phyloP scores from a whole-genome alignment of 1,140 invertebrate species.

The Euschistus heros region DNA sequence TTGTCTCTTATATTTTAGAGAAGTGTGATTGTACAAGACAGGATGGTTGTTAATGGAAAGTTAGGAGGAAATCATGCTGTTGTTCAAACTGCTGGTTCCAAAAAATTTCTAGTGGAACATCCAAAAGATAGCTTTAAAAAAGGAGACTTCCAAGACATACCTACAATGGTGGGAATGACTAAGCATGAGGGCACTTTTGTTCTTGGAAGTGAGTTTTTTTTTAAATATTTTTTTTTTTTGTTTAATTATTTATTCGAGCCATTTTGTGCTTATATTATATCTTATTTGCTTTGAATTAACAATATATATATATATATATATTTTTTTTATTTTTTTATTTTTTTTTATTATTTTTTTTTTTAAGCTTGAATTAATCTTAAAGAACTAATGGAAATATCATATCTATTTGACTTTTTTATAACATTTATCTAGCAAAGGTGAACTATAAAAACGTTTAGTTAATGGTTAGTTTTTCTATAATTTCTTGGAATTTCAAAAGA shows the following conservation, averaged over 20 bases:
- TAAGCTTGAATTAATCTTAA: too few relatives aligned
- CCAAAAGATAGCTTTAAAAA: conserved; percentile 26
- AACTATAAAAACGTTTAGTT: too few relatives aligned
- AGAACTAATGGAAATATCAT: too few relatives aligned
- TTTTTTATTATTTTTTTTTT: neutral
- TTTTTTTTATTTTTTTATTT: conserved; percentile 14
- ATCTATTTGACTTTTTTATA: too few relatives aligned
- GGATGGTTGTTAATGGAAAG: conserved; percentile 26
- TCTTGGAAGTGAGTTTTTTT: conserved; percentile 29
- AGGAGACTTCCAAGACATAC: conserved; percentile 29
- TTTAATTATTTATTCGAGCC: neutral
- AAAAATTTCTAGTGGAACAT: conserved; percentile 28
- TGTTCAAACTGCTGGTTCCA: conserved; percentile 26
- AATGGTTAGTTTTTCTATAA: too few relatives aligned
- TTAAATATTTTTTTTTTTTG: neutral
- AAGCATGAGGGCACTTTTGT: conserved; percentile 32
- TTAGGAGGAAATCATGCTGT: conserved; percentile 31
- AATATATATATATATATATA: too few relatives aligned
- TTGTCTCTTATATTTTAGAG: conserved; percentile 14
- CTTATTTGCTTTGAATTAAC: conserved; percentile 7
- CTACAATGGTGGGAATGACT: conserved; percentile 31
- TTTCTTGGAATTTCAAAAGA: too few relatives aligned
- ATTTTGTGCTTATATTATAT: too few relatives aligned
- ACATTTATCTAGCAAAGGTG: too few relatives aligned
- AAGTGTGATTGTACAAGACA: conserved; percentile 25